phyloP scores from a whole-genome alignment of 2,888 invertebrate species.

The Cephus runcator region DNA sequence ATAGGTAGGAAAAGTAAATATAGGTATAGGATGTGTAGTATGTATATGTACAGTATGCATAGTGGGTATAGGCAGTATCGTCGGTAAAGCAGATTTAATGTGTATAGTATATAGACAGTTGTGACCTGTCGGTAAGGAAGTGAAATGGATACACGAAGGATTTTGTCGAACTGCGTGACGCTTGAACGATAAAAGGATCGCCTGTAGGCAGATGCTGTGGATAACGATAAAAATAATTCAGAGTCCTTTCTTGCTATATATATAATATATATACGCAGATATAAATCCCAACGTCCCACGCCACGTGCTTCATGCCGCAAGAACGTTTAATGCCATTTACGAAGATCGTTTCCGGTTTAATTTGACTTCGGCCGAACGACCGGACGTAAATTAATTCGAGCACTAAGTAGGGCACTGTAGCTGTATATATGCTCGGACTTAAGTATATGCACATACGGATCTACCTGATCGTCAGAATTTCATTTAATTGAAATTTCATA shows the following conservation, averaged over 20 bases:
- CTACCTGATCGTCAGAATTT: neutral
- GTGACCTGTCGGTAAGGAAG: neutral
- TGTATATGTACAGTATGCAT: neutral
- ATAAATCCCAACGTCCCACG: neutral
- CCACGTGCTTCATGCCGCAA: neutral
- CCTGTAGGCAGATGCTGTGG: neutral
- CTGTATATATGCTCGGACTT: neutral
- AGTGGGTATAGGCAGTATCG: neutral
- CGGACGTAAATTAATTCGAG: neutral
- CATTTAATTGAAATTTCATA: neutral
- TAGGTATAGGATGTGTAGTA: neutral
- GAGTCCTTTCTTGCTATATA: neutral
- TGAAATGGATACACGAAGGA: neutral
- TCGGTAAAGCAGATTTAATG: too few species aligned
- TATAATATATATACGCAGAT: neutral
- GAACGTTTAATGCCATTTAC: neutral
- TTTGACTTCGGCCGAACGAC: neutral
- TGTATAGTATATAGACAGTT: too few species aligned
- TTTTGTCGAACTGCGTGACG: neutral
- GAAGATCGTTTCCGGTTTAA: neutral
- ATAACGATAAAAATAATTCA: neutral
- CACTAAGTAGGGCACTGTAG: neutral
- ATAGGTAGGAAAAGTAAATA: neutral
- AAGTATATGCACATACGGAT: neutral
- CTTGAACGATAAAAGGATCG: neutral